phyloP scores from a whole-genome alignment of 30 jellyfish, hydroid and myxozoan genomes.

The Turritopsis rubra region DNA sequence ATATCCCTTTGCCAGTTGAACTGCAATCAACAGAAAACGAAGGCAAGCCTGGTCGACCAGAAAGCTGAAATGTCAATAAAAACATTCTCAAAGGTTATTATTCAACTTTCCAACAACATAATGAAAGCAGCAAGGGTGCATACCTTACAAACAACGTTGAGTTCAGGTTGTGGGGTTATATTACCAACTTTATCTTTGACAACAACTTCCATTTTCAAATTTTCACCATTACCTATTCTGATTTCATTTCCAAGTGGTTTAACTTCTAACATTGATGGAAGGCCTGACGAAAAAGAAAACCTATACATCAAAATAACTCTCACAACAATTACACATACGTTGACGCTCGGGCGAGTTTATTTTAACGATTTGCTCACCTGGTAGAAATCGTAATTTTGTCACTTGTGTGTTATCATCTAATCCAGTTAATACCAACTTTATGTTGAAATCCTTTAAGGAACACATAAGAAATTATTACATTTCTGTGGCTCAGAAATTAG shows the following conservation, averaged over 20 bases:
- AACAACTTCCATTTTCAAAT: constrained; percentile 15
- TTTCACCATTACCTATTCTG: constrained; percentile 42
- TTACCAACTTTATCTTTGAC: constrained; percentile 53
- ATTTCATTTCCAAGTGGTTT: constrained; percentile 8
- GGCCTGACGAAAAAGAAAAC: constrained; percentile 27
- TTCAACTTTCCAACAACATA: neutral
- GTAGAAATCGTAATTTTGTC: constrained; percentile 31
- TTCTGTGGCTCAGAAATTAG: too few species aligned
- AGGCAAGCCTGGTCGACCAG: constrained; percentile 35
- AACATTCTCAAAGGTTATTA: neutral
- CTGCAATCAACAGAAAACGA: constrained; percentile 45
- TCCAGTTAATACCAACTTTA: constrained; percentile 33
- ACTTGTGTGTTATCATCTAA: constrained; percentile 23
- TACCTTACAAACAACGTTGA: constrained; percentile 54
- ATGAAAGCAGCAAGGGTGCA: too few species aligned
- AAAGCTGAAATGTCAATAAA: constrained; percentile 36
- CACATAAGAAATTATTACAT: neutral
- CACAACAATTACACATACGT: neutral
- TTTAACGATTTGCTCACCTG: constrained; percentile 26
- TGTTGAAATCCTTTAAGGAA: constrained; percentile 31
- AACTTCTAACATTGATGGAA: constrained; percentile 33
- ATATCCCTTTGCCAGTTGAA: constrained; percentile 42
- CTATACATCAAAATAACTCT: neutral
- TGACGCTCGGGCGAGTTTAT: neutral
- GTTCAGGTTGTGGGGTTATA: constrained; percentile 39